A percentile compares a stretch with the other conserved stretches of the same genome.
phyloP scores from a whole-genome alignment of 2,113 vertebrate species.

The Psammodynastes pulverulentus region DNA sequence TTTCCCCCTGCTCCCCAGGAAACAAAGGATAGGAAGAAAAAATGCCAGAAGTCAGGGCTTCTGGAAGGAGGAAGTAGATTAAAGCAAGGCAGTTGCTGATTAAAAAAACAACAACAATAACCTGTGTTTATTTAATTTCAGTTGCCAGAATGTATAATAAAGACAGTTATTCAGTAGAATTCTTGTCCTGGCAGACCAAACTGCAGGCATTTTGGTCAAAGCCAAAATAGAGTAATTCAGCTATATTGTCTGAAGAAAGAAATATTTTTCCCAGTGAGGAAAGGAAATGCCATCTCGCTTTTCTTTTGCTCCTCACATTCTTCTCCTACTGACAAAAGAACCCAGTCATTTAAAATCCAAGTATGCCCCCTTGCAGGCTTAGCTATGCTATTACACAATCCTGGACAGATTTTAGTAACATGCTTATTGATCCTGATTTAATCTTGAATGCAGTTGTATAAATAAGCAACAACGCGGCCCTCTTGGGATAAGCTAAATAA shows the following conservation, averaged over 20 bases:
- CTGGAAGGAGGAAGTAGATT: not conserved
- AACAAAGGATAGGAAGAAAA: not conserved
- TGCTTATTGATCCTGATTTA: not conserved
- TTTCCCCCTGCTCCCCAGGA: not conserved
- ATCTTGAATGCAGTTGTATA: not conserved
- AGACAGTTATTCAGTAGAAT: not conserved
- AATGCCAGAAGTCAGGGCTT: not conserved
- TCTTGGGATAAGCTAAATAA: not conserved
- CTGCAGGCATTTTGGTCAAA: conserved; percentile 19
- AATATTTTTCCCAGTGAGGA: not conserved
- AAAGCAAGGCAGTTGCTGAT: not conserved
- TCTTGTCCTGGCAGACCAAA: not conserved
- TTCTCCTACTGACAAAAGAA: not conserved
- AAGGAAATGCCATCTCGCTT: not conserved
- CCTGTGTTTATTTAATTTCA: conserved; percentile 5
- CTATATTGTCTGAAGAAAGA: not conserved
- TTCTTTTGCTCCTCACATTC: not conserved
- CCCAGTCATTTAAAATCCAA: not conserved
- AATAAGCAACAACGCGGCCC: not conserved
- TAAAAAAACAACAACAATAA: no score
- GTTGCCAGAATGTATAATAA: not conserved
- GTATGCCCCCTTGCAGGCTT: not conserved
- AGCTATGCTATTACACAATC: not conserved
- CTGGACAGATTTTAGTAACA: not conserved
- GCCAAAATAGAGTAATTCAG: not conserved